Conservation (phyloP, 64 coral and sea anemone genomes). For the Stichodactyla mertensii region DNA sequence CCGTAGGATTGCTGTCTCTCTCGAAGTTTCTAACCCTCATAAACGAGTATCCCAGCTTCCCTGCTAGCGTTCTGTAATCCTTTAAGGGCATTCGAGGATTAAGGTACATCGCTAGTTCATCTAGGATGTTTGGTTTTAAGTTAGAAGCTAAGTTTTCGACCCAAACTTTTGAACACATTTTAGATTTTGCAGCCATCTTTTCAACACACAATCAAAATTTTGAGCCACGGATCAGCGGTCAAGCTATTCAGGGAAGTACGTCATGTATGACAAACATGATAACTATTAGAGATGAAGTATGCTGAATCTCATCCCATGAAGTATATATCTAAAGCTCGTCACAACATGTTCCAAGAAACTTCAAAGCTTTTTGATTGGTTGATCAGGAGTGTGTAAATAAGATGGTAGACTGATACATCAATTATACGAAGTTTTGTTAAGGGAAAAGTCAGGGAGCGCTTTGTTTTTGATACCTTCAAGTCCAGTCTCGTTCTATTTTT, state of each 20-base stretch:
- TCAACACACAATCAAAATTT: not conserved
- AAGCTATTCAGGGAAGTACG: not conserved
- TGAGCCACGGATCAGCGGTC: slow-evolving; percentile 24
- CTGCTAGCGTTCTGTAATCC: slow-evolving; percentile 80
- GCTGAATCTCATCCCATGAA: not conserved
- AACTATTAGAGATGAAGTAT: not conserved
- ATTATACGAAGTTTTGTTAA: not conserved
- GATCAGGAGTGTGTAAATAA: not conserved
- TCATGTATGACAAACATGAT: not conserved
- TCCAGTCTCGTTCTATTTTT: not conserved
- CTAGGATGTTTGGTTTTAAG: slow-evolving; percentile 54
- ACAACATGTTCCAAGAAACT: not conserved
- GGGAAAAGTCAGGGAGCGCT: not conserved
- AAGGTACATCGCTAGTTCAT: slow-evolving; percentile 67
- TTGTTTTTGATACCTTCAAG: not conserved
- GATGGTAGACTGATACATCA: not conserved
- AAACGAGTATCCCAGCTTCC: slow-evolving; percentile 70
- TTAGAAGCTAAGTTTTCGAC: slow-evolving; percentile 31
- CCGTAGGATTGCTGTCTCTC: slow-evolving; percentile 54
- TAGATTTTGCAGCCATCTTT: not conserved
- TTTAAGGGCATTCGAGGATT: slow-evolving; percentile 80
- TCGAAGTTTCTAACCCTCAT: slow-evolving; percentile 72
- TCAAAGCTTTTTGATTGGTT: not conserved
- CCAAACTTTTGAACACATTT: slow-evolving; percentile 14
- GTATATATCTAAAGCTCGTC: not conserved